Evolutionary conservation across 2,797 vertebrate species (phyloP).

Genomic region (Emydoidea blandingii): DNA sequence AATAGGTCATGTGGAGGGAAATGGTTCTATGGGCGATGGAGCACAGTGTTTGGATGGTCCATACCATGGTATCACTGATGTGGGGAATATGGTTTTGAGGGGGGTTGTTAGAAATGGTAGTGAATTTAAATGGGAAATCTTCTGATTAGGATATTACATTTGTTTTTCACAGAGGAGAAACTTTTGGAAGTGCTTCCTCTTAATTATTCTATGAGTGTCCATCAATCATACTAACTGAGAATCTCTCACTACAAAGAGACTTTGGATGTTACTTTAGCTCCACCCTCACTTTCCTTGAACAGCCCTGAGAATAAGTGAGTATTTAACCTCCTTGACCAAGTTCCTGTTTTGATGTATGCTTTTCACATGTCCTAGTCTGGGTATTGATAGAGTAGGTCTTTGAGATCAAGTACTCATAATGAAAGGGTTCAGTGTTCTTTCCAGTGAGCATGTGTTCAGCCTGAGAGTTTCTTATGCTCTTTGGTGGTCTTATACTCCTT

Average conservation of each 20-base stretch:
- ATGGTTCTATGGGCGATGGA: background rate
- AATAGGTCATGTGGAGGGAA: constrained; percentile 8
- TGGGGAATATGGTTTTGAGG: background rate
- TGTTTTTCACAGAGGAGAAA: background rate
- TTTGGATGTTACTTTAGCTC: too few relatives aligned
- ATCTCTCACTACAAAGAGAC: background rate
- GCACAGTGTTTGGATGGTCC: background rate
- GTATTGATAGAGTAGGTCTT: background rate
- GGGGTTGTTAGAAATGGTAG: background rate
- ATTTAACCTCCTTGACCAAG: background rate
- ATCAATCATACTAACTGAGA: background rate
- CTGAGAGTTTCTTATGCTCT: background rate
- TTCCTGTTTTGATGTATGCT: background rate
- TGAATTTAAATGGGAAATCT: background rate
- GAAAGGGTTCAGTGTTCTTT: background rate
- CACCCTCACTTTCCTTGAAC: background rate
- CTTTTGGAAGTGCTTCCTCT: background rate
- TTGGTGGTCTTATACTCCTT: background rate
- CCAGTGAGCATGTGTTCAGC: background rate
- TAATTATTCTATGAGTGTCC: too few relatives aligned
- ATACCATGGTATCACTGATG: background rate
- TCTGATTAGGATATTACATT: background rate
- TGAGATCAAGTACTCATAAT: background rate
- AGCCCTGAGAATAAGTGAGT: background rate
- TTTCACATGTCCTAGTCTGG: background rate